These are phyloP conservation scores for Oxytorus armatus DNA, from an alignment of 2,888 invertebrate genomes.

Conservation along the genomic window DNA sequence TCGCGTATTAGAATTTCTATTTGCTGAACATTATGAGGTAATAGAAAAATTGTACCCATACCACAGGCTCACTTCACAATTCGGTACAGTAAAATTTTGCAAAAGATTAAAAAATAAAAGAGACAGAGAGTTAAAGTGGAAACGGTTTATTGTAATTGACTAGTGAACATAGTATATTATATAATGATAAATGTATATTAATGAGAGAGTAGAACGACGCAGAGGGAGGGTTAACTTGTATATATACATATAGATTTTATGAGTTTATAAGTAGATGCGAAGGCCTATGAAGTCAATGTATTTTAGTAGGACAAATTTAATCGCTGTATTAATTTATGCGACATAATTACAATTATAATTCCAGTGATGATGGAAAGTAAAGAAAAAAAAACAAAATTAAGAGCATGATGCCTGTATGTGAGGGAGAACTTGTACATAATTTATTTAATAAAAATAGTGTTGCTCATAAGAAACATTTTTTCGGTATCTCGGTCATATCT, in stretches of 20 bases:
- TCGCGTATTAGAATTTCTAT: slow-evolving; percentile 47
- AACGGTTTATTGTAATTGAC: slow-evolving; percentile 21
- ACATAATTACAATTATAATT: slow-evolving; percentile 75
- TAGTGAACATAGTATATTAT: slow-evolving; percentile 50
- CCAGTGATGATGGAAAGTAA: slow-evolving; percentile 74
- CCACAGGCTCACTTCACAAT: slow-evolving; percentile 32
- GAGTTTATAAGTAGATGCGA: slow-evolving; percentile 75
- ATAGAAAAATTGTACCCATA: slow-evolving; percentile 28
- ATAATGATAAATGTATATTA: slow-evolving; percentile 47
- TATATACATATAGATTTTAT: slow-evolving; percentile 69
- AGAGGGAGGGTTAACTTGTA: slow-evolving; percentile 68
- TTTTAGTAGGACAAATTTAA: slow-evolving; percentile 79
- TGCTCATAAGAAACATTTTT: slow-evolving; percentile 51
- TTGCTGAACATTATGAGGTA: slow-evolving; percentile 22
- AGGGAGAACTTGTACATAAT: slow-evolving; percentile 80
- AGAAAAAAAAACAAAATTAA: slow-evolving; percentile 64
- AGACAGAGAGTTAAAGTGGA: not conserved
- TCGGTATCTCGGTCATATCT: slow-evolving; percentile 67
- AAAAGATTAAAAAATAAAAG: slow-evolving; percentile 13
- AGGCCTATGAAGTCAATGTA: slow-evolving; percentile 83
- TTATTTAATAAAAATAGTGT: slow-evolving; percentile 81
- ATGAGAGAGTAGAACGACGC: slow-evolving; percentile 22
- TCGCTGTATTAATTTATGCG: slow-evolving; percentile 73
- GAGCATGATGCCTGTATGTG: slow-evolving; percentile 71
- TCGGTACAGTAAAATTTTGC: slow-evolving; percentile 31